Percentiles rank a stretch among this genome's conserved stretches.
phyloP scores from a whole-genome alignment of 2,888 invertebrate species.

The Drosophila nr. perissopoda region DNA sequence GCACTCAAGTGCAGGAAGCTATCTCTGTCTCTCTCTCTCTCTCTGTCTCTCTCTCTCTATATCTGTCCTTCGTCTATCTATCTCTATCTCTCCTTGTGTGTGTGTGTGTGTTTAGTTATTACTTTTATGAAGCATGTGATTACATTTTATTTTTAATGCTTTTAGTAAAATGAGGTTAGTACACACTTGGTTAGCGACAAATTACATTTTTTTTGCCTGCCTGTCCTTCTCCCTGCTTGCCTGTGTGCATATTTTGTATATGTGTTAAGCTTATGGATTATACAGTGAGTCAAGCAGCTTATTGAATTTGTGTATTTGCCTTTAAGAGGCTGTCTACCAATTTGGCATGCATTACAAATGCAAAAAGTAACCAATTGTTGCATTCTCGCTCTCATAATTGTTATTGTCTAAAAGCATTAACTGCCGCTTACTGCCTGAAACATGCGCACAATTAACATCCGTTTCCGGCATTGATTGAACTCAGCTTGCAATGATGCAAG shows the following conservation, averaged over 20 bases:
- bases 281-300: slow-evolving; percentile 24
- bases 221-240: background rate
- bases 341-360: slow-evolving; percentile 19
- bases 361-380: slow-evolving; percentile 14
- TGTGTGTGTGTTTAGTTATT: slow-evolving; percentile 72
- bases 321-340: slow-evolving; percentile 23
- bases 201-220: slow-evolving; percentile 61
- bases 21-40: slow-evolving; percentile 1
- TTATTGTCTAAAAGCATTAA: slow-evolving; percentile 48
- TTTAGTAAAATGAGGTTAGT: slow-evolving; percentile 80
- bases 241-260: background rate
- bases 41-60: slow-evolving; percentile 3
- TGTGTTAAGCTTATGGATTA: slow-evolving; percentile 11
- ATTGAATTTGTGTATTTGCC: slow-evolving; percentile 46
- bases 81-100: slow-evolving; percentile 5
- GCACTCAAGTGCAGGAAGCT: slow-evolving; percentile 73
- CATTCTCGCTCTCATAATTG: slow-evolving; percentile 25
- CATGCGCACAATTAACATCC: slow-evolving; percentile 76
- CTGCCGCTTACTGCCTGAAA: slow-evolving; percentile 41
- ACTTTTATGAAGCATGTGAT: slow-evolving; percentile 82
- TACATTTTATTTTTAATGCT: slow-evolving; percentile 81
- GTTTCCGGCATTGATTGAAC: slow-evolving; percentile 76
- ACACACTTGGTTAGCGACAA: slow-evolving; percentile 81
- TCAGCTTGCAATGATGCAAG: slow-evolving; percentile 35
- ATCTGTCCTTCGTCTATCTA: background rate